phyloP scores from a whole-genome alignment of 2,113 vertebrate genomes.

The Lampris incognitus region DNA sequence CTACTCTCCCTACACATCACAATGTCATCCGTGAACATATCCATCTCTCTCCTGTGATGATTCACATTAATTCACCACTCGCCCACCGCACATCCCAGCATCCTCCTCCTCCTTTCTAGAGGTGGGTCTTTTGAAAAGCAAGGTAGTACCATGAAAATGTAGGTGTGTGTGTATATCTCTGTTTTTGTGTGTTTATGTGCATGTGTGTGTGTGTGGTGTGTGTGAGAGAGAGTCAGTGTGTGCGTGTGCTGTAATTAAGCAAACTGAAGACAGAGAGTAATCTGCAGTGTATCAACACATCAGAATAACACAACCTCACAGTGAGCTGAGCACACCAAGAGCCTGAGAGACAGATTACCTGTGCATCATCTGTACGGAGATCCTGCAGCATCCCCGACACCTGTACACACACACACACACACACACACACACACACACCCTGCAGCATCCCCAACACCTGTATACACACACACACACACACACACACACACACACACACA shows the following conservation, averaged over 20 bases:
- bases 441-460: too few relatives aligned
- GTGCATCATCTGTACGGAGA: not conserved
- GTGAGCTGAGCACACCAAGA: conserved; percentile 27
- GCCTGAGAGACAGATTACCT: conserved; percentile 12
- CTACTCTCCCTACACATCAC: too few relatives aligned
- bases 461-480: too few relatives aligned
- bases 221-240: conserved; percentile 16
- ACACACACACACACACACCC: too few relatives aligned
- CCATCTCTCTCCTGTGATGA: not conserved
- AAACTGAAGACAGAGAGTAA: conserved; percentile 3
- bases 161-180: conserved; percentile 5
- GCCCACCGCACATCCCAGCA: not conserved
- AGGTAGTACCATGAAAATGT: conserved; percentile 21
- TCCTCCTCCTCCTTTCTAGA: not conserved
- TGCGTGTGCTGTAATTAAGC: conserved; percentile 34
- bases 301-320: conserved; percentile 39
- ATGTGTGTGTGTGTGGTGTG: conserved; percentile 10
- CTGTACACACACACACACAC: too few relatives aligned
- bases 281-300: conserved; percentile 27
- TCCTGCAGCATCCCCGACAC: not conserved
- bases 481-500: not conserved
- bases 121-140: conserved; percentile 37
- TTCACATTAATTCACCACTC: too few relatives aligned
- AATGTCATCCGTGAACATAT: too few relatives aligned
- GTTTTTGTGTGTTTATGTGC: not conserved